These are phyloP conservation scores for Meles meles DNA, from an alignment of 2,113 vertebrate species.

Conservation along the genomic window DNA sequence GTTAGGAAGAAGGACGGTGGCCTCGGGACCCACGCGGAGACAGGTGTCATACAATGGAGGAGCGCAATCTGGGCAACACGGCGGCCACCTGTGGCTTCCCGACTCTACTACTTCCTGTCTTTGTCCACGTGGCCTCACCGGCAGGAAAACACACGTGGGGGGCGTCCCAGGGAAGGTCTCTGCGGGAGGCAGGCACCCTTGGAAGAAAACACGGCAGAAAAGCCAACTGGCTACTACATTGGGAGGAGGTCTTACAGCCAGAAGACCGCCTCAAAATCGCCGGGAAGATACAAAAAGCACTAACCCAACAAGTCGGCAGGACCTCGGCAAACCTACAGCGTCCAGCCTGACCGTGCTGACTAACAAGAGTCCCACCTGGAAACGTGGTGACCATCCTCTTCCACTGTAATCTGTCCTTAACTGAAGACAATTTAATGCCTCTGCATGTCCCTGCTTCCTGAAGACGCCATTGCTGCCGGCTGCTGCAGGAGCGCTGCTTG, in stretches of 20 bases:
- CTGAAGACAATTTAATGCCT: conserved; percentile 78
- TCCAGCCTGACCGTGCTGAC: background rate
- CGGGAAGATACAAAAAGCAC: background rate
- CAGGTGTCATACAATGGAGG: background rate
- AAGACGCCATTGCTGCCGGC: conserved; percentile 78
- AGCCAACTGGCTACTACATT: background rate
- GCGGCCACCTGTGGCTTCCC: background rate
- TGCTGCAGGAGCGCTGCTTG: conserved; percentile 80
- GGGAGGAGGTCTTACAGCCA: background rate
- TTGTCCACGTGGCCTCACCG: background rate
- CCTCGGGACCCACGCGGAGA: background rate
- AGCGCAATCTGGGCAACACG: background rate
- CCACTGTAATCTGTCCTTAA: conserved; percentile 75
- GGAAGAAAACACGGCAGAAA: background rate
- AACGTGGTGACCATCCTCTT: conserved; percentile 67
- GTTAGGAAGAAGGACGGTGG: background rate
- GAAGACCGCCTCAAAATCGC: background rate
- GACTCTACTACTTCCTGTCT: background rate
- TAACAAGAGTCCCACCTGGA: conserved; percentile 15
- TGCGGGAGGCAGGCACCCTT: background rate
- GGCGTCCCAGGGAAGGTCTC: background rate
- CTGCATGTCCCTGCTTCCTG: conserved; percentile 80
- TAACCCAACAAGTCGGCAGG: conserved; percentile 48
- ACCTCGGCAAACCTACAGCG: conserved; percentile 18
- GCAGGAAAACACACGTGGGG: background rate